These are phyloP conservation scores for Microtus richardsoni DNA, from an alignment of 2,113 vertebrate species.

Conservation along the genomic window DNA sequence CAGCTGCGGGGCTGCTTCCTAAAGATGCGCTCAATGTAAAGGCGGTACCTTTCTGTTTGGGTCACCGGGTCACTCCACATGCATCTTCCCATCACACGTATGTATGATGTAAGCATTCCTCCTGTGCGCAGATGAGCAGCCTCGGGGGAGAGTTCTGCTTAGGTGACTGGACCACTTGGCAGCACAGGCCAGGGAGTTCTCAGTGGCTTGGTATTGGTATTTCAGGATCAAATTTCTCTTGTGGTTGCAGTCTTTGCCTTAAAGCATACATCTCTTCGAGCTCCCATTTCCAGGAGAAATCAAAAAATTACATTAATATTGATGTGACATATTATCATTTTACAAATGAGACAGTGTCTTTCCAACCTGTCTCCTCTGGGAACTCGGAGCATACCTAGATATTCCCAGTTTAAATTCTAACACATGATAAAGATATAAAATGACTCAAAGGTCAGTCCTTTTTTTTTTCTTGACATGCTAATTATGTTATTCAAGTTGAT, in stretches of 20 bases:
- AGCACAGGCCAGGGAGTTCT: neutral
- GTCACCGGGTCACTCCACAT: neutral
- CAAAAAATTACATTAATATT: conserved; percentile 34
- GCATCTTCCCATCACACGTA: neutral
- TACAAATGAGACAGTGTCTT: neutral
- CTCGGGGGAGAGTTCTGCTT: neutral
- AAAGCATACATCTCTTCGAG: conserved; percentile 38
- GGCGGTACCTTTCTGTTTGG: neutral
- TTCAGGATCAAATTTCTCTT: conserved; percentile 43
- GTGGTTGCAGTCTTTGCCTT: conserved; percentile 3
- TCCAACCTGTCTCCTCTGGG: conserved; percentile 5
- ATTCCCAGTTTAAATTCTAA: conserved; percentile 55
- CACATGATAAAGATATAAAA: neutral
- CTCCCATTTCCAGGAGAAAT: conserved; percentile 24
- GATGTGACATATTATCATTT: conserved; percentile 16
- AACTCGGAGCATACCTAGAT: neutral
- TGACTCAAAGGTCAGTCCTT: conserved; percentile 18
- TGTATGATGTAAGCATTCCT: neutral
- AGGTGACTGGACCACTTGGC: neutral
- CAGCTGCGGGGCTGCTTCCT: neutral
- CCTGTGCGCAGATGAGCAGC: conserved; percentile 1
- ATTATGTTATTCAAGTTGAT: neutral
- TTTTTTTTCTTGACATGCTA: conserved; percentile 35
- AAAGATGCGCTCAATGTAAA: neutral
- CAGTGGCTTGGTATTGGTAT: neutral